Conservation (phyloP, 2,888 invertebrate species). For the Ochropacha duplaris region DNA sequence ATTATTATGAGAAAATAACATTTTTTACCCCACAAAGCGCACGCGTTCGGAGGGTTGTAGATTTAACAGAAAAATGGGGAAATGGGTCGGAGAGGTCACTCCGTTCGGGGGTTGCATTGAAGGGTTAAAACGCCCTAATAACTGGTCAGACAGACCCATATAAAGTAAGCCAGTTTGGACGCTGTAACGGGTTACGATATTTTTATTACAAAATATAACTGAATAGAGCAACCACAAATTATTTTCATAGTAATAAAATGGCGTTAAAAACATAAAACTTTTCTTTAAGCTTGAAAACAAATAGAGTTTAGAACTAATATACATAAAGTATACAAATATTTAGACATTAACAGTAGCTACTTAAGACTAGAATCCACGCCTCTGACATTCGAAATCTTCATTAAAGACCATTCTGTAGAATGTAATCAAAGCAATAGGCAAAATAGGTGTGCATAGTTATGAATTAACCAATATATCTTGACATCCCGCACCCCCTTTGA, state of each 20-base stretch:
- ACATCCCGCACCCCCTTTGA: constrained; percentile 37
- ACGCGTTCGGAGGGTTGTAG: constrained; percentile 58
- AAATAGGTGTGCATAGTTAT: constrained; percentile 78
- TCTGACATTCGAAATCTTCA: constrained; percentile 73
- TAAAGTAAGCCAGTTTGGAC: constrained; percentile 13
- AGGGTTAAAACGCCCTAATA: constrained; percentile 76
- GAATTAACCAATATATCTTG: constrained; percentile 48
- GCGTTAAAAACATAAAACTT: background rate
- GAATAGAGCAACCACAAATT: background rate
- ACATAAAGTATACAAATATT: background rate
- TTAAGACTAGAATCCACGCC: constrained; percentile 59
- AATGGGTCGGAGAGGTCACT: constrained; percentile 72
- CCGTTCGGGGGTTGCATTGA: constrained; percentile 45
- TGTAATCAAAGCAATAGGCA: constrained; percentile 78
- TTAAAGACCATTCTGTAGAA: constrained; percentile 71
- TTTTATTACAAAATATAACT: background rate
- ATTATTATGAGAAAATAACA: constrained; percentile 64
- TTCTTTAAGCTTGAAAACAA: background rate
- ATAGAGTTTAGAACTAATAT: background rate
- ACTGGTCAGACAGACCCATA: constrained; percentile 53
- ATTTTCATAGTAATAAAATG: background rate
- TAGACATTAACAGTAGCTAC: constrained; percentile 26
- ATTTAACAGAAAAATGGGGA: constrained; percentile 64
- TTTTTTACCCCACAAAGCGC: constrained; percentile 61
- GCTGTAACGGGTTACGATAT: constrained; percentile 12